Base-by-base conservation (phyloP, 2,113 vertebrate species). In the Motacilla tschutschensis region DNA sequence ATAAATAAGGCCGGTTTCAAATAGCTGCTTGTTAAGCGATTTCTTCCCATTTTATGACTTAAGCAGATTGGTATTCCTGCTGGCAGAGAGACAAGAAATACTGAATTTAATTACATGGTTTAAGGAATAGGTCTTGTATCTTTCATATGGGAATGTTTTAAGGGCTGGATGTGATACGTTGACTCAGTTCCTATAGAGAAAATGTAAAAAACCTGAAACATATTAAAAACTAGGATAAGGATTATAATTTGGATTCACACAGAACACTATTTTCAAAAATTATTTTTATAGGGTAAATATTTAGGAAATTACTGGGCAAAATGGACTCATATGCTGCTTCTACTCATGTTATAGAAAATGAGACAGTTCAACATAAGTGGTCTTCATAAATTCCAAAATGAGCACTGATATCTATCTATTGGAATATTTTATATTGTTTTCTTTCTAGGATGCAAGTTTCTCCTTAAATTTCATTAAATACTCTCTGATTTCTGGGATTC, bases 1-100 rank as follows among this genome's bases (percentile, higher is more conserved):
- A 91, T 87, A 90, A 88, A 79, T 73, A 84, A 79, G 26, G 6
- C 13, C 2, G 5, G 21, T 38, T 86, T 75, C 31, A 79, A 93
- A 88, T 76, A 84, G 40, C 26, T 88, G 31, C 40, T 82, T 90
- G 77, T 88, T 88, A 90, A 79, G 36, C 59, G 51, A 82, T 36
- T 84, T 84, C 82, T 90, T 14, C 20, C 9, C 31, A 43, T 77
- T 90, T 91, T 90, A 93, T 57, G 71, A 84, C 71, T 90, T 40
- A 65, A 76, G 29, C 6, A 88, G 91, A 85, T 85, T 80, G 43
- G 20, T 41, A 82, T 92, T 85, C 47, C 41, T 83, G 21, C 26
- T 36, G 43, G 38, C 59, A 88, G 40, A 22, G 26, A 58, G 20
- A 86, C 2, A 21, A 80, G 24, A 91, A 90, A 65, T 36, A 76